Percentiles rank a stretch among this genome's conserved stretches.
Evolutionary conservation across 2,797 vertebrate genomes (phyloP).

Genomic region (Bradypodion ventrale): DNA sequence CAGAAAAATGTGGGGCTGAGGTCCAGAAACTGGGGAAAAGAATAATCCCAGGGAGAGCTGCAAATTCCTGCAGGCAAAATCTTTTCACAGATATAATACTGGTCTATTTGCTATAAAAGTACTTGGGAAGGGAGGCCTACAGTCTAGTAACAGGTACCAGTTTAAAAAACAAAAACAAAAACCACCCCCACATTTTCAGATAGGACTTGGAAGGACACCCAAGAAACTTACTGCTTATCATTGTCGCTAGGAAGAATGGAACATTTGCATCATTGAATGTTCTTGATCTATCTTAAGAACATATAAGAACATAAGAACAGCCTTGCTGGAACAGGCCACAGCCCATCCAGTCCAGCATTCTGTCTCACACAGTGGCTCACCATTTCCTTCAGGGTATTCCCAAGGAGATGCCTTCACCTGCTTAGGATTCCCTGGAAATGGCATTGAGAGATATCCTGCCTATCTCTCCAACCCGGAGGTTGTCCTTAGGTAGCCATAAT

Average conservation of each 20-base stretch:
- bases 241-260: not conserved
- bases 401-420: no score
- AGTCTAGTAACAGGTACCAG: not conserved
- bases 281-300: not conserved
- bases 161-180: no score
- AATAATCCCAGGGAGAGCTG: not conserved
- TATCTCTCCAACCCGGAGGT: no score
- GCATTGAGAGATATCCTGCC: no score
- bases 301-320: no score
- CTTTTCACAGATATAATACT: slow-evolving; percentile 40
- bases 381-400: no score
- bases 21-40: slow-evolving; percentile 15
- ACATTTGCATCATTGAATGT: not conserved
- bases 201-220: not conserved
- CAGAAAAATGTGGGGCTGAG: slow-evolving; percentile 30
- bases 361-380: no score
- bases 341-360: no score
- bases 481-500: no score
- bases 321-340: no score
- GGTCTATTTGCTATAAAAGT: not conserved
- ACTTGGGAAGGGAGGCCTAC: not conserved
- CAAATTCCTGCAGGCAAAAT: slow-evolving; percentile 38
- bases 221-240: not conserved
- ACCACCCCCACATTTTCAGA: no score
- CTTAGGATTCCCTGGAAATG: no score